Evolutionary conservation across 2,888 invertebrate species (phyloP), one percentile per base, ranked within the genome.

Genomic region (Diaprepes abbreviatus): DNA sequence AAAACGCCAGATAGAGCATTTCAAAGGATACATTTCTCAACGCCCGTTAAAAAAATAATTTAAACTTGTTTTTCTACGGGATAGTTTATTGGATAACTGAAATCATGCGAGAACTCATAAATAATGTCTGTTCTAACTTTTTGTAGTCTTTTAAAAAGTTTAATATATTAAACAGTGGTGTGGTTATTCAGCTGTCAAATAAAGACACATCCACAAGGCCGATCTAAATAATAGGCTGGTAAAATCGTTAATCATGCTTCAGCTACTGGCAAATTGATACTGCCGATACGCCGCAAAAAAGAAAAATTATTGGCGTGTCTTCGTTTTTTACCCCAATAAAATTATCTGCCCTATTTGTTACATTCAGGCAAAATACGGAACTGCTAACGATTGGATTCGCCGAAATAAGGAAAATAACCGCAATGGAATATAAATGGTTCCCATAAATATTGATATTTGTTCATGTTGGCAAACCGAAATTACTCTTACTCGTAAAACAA

Each of bases 371-470:
- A 58, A 58, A 40, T 40, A 40, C 57, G 57, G 40, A 40, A 40
- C 40, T 58, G 57, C 40, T 24, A 24, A 36, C 40, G 57, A 58
- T 58, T 58, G 57, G 57, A 58, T 58, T 58, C 21, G 57, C 57
- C 57, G 14, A 58, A 58, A 58, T 58, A 58, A 58, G 40, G 57
- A 58, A 58, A 58, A 58, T 58, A 58, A 40, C 40, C 24, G 40
- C 14, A 28, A 40, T n/a, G 24, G 40, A 58, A 58, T 38, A 58
- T 58, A 58, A 40, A 58, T 38, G 57, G 40, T 40, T 58, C 10
- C 40, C 40, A 58, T 58, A 58, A 58, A 58, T 58, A 58, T 58
- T 38, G 57, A 58, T 58, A 58, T 58, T 40, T 58, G 57, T 58
- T 58, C 40, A 58, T 58, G 57, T 58, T 58, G 40, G 57, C 57